A percentile compares a stretch with the other conserved stretches of the same genome.
Conservation (phyloP, 2,888 invertebrate species). For the Stegana nigrithorax region DNA sequence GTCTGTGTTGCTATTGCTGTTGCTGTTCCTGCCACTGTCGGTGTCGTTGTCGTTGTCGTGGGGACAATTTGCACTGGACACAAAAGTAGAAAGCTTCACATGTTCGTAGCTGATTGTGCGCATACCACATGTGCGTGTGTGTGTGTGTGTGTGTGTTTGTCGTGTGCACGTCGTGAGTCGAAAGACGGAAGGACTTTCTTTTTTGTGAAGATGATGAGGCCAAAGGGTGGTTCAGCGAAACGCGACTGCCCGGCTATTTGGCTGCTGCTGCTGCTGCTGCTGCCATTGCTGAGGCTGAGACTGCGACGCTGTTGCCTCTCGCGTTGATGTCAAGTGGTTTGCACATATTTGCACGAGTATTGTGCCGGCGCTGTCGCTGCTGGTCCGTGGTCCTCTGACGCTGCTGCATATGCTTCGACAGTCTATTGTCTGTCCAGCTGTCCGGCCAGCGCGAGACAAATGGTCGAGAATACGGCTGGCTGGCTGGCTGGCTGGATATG, state of each 20-base stretch:
- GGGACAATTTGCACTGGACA: conserved; percentile 44
- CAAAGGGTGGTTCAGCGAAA: conserved; percentile 34
- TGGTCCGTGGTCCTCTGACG: conserved; percentile 1
- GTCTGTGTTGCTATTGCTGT: conserved; percentile 30
- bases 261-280: conserved; percentile 17
- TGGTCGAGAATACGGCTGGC: background rate
- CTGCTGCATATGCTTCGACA: background rate
- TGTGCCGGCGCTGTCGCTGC: background rate
- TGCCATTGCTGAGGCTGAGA: conserved; percentile 23
- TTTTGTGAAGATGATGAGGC: conserved; percentile 40
- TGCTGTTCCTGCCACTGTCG: conserved; percentile 33
- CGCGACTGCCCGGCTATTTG: conserved; percentile 37
- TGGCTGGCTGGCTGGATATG: too few species aligned
- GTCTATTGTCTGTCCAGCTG: conserved; percentile 25
- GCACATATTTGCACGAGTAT: conserved; percentile 40
- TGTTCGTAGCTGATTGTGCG: background rate
- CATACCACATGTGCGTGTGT: background rate
- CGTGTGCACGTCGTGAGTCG: conserved; percentile 31
- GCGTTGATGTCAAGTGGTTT: conserved; percentile 56
- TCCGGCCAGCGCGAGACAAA: conserved; percentile 14
- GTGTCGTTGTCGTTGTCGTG: conserved; percentile 23
- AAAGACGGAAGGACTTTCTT: conserved; percentile 46
- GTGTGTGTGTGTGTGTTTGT: background rate
- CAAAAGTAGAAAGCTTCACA: conserved; percentile 28
- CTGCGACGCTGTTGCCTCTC: conserved; percentile 41